Evolutionary conservation across 2,113 vertebrate genomes (phyloP).

Genomic region (Bos javanicus): DNA sequence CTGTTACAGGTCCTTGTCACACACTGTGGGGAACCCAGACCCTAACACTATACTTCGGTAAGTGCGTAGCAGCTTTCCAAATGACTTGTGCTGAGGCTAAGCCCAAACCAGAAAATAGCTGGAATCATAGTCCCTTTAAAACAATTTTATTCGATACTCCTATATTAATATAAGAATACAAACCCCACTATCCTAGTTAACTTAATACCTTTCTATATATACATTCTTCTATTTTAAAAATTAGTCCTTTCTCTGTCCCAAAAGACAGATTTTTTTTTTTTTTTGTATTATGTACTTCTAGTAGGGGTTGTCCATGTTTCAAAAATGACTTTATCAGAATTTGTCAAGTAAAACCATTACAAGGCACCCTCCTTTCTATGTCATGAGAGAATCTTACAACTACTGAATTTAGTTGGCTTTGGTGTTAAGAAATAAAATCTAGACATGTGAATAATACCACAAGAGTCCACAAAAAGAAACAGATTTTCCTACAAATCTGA

Average conservation of each 20-base stretch:
- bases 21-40: background rate
- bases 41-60: background rate
- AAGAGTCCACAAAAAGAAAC: slow-evolving; percentile 52
- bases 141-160: background rate
- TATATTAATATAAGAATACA: background rate
- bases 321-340: slow-evolving; percentile 42
- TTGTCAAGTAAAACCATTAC: slow-evolving; percentile 49
- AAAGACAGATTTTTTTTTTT: background rate
- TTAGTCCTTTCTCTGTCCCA: background rate
- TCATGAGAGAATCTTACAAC: background rate
- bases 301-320: slow-evolving; percentile 5
- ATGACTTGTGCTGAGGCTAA: background rate
- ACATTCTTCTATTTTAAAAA: slow-evolving; percentile 37
- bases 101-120: background rate
- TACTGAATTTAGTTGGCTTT: slow-evolving; percentile 37
- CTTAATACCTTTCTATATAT: background rate
- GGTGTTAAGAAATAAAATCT: slow-evolving; percentile 42
- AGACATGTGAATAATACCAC: slow-evolving; percentile 36
- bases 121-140: background rate
- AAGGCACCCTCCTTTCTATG: background rate
- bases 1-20: background rate
- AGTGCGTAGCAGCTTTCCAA: background rate
- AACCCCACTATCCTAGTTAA: background rate
- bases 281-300: background rate
- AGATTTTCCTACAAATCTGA: slow-evolving; percentile 59